These are phyloP conservation scores for Sarcophilus harrisii DNA, from an alignment of 2,797 vertebrate species.

Conservation along the genomic window DNA sequence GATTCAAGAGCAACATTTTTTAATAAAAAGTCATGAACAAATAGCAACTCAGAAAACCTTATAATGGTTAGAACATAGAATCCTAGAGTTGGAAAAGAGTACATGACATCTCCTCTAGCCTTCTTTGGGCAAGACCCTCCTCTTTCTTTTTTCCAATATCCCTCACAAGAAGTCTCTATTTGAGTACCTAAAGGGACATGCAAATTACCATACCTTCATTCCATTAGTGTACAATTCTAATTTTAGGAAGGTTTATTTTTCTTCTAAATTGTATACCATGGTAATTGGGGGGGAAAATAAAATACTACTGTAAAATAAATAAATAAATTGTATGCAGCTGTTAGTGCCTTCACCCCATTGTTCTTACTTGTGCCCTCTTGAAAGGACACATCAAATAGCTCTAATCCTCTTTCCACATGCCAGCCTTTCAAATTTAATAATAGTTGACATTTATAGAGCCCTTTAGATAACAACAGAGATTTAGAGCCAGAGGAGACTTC, in stretches of 20 bases:
- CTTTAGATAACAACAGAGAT: not conserved
- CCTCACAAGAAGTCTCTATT: not conserved
- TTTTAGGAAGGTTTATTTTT: not conserved
- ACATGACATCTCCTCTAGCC: not conserved
- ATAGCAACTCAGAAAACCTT: not conserved
- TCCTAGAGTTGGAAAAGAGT: not conserved
- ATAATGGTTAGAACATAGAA: not conserved
- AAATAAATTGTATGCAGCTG: not conserved
- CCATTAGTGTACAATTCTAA: not conserved
- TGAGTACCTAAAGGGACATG: not conserved
- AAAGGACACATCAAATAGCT: not conserved
- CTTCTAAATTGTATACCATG: not conserved
- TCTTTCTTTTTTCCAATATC: not conserved
- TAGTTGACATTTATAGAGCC: not conserved
- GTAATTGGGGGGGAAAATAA: too few relatives aligned
- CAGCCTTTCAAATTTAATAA: not conserved
- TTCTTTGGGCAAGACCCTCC: not conserved
- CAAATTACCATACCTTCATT: not conserved
- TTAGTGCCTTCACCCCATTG: not conserved
- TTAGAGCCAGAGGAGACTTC: not conserved
- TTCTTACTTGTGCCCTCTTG: not conserved
- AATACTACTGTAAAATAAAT: too few relatives aligned
- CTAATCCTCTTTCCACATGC: not conserved
- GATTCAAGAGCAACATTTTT: not conserved
- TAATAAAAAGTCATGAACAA: not conserved